Evolutionary conservation across 2,113 vertebrate species (phyloP).

Genomic region (Bambusicola thoracicus): DNA sequence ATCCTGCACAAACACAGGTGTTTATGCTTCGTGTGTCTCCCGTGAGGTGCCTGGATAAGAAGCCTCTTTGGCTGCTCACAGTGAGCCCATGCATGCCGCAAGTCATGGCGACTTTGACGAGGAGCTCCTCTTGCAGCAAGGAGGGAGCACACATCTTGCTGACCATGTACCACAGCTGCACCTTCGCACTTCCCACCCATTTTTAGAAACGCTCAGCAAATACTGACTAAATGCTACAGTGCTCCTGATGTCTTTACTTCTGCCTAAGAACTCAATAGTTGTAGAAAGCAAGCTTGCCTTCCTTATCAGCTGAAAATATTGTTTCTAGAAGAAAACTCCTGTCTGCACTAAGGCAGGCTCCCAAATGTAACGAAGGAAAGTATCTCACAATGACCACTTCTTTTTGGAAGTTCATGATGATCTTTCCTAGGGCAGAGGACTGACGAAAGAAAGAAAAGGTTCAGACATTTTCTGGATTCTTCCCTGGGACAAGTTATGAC

Average conservation of each 20-base stretch:
- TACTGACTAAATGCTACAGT: neutral
- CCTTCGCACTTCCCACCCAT: neutral
- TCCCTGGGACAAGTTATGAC: conserved; percentile 5
- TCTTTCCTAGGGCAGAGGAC: neutral
- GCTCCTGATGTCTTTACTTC: neutral
- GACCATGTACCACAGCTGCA: neutral
- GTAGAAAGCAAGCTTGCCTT: neutral
- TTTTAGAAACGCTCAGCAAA: neutral
- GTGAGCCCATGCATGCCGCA: neutral
- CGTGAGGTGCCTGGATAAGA: neutral
- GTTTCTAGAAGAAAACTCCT: neutral
- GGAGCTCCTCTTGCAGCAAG: neutral
- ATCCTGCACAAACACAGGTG: neutral
- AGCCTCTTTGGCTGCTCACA: neutral
- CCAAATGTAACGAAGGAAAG: neutral
- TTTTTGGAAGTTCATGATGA: conserved; percentile 20
- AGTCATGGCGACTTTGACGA: neutral
- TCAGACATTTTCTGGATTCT: conserved; percentile 32
- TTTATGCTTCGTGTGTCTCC: neutral
- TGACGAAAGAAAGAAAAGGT: conserved; percentile 1
- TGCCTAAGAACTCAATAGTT: neutral
- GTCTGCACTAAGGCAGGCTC: neutral
- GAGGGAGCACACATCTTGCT: neutral
- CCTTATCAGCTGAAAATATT: neutral
- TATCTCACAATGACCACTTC: neutral